These are phyloP conservation scores for Xanthorhoe designata DNA, from an alignment of 2,888 invertebrate species.

Conservation along the genomic window DNA sequence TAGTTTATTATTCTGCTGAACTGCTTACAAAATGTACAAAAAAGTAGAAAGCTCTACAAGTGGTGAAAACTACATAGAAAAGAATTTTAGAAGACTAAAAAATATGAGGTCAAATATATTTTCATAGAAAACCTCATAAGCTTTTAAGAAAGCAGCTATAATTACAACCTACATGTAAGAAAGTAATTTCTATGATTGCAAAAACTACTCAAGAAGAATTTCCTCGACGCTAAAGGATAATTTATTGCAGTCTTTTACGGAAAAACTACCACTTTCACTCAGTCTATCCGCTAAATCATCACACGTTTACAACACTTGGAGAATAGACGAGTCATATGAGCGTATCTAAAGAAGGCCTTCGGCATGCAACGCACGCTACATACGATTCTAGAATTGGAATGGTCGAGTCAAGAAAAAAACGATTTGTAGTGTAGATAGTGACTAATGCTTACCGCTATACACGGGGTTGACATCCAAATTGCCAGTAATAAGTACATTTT, in stretches of 20 bases:
- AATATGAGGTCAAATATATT: too few species aligned
- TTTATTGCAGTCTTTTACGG: background rate
- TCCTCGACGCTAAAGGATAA: background rate
- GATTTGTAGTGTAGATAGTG: conserved; percentile 11
- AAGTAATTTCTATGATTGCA: background rate
- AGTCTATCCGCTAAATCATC: conserved; percentile 4
- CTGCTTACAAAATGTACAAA: background rate
- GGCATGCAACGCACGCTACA: conserved; percentile 31
- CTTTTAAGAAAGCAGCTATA: too few species aligned
- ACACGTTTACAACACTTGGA: conserved; percentile 3
- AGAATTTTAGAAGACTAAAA: too few species aligned
- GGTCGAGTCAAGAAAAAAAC: conserved; percentile 25
- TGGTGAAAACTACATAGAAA: too few species aligned
- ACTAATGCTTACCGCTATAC: conserved; percentile 25
- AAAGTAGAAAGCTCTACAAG: too few species aligned
- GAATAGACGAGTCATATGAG: conserved; percentile 16
- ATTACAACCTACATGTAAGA: too few species aligned
- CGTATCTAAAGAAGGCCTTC: conserved; percentile 30
- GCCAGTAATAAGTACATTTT: conserved; percentile 8
- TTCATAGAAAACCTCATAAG: too few species aligned
- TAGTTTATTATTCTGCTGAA: background rate
- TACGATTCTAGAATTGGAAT: conserved; percentile 32
- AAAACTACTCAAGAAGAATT: background rate
- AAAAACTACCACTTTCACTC: conserved; percentile 10
- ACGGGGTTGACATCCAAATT: conserved; percentile 27